Evolutionary conservation across 2,888 invertebrate species (phyloP).

Genomic region (Cheilosia vernalis): DNA sequence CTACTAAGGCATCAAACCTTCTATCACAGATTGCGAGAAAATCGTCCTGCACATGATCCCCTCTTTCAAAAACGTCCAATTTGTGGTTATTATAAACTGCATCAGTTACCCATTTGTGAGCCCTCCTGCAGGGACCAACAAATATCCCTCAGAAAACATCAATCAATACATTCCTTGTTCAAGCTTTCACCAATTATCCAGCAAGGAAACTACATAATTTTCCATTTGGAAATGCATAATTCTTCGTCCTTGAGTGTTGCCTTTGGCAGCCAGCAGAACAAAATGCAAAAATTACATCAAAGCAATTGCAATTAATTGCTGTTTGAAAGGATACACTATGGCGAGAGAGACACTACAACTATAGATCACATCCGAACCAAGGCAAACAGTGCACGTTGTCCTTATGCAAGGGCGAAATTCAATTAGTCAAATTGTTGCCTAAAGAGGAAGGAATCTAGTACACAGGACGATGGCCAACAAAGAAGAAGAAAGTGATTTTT

Average conservation of each 20-base stretch:
- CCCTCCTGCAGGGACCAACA: not conserved
- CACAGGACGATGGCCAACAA: not conserved
- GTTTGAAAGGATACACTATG: constrained; percentile 12
- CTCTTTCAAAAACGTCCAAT: too few relatives aligned
- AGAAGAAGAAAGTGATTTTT: not conserved
- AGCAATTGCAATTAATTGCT: constrained; percentile 25
- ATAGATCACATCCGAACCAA: not conserved
- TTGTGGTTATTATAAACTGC: too few relatives aligned
- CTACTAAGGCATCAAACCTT: too few relatives aligned
- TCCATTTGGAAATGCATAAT: constrained; percentile 14
- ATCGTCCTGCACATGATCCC: too few relatives aligned
- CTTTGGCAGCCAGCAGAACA: not conserved
- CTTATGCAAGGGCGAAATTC: constrained; percentile 37
- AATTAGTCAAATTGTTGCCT: constrained; percentile 39
- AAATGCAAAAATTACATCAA: constrained; percentile 22
- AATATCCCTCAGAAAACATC: not conserved
- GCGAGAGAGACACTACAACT: not conserved
- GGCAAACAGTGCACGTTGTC: constrained; percentile 15
- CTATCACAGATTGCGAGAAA: too few relatives aligned
- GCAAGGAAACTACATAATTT: not conserved
- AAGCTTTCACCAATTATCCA: not conserved
- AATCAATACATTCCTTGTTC: constrained; percentile 3
- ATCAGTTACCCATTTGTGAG: too few relatives aligned
- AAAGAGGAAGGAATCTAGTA: constrained; percentile 1
- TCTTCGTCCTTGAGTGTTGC: not conserved